Evolutionary conservation across 2,113 vertebrate species (phyloP), one percentile per base, ranked within the genome.

Genomic region (Apodemus speciosus): DNA sequence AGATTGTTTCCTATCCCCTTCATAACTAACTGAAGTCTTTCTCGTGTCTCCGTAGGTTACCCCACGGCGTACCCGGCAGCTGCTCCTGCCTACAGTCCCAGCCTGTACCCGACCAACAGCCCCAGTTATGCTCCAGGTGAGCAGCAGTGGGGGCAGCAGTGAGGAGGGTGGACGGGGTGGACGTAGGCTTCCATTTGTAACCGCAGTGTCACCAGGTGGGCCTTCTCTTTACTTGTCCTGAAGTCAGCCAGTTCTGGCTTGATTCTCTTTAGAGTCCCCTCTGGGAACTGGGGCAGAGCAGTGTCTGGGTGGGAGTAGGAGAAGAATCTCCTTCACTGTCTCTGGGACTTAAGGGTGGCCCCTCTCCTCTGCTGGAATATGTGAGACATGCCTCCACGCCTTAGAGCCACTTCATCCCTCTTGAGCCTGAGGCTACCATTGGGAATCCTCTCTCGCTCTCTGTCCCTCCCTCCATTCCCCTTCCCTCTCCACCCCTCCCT

Each of bases 51-150:
- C 95, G 1, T 97, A 99, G 99, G 99, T 98, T 99, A 99, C 95
- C 99, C 99, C 0, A 98, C 99, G 91, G 99, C 99, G 77, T 99
- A 99, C 94, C 99, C 99, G 14, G 98, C 99, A 4, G 98, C 99
- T 14, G 99, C 99, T 73, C 99, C 99, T 92, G 98, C 99, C 97
- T 99, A 99, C 98, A 99, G 99, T 88, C 99, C 99, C 94, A 99
- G 99, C 97, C 98, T 99, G 96, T 99, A 99, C 95, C 99, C 99
- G 94, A 99, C 99, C 96, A 99, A 98, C 96, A 99, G 99, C 98
- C 99, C 99, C 2, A 99, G 99, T 97, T 99, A 99, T 32, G 99
- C 99, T 98, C 99, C 99, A 99, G 99, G 99, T 99, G 98, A 98
- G 91, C 53, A 94, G 62, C 69, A 69, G 15, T 69, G 25, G 68